phyloP scores from a whole-genome alignment of 92 coral and sea anemone genomes.

The Ricordea florida region DNA sequence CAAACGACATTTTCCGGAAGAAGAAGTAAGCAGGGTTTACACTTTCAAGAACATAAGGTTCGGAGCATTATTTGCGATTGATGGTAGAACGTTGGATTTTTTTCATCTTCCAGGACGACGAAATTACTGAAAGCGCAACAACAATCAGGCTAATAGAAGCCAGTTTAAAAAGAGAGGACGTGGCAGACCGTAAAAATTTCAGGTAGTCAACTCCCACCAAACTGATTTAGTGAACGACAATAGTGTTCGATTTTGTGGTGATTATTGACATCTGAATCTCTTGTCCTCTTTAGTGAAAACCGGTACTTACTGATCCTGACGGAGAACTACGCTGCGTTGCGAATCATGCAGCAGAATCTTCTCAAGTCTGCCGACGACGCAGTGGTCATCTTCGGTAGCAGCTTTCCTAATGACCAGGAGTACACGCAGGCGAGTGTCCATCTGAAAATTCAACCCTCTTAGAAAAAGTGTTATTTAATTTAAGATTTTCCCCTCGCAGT shows the following conservation, averaged over 20 bases:
- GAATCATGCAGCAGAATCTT: slow-evolving; percentile 74
- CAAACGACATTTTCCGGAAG: slow-evolving; percentile 11
- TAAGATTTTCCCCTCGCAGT: no score
- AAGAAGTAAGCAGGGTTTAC: neutral
- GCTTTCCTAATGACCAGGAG: slow-evolving; percentile 89
- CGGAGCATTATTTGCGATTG: neutral
- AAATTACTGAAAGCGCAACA: slow-evolving; percentile 17
- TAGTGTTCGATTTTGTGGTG: neutral
- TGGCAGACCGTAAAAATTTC: slow-evolving; percentile 24
- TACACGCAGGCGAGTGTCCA: slow-evolving; percentile 72
- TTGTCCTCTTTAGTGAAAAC: slow-evolving; percentile 59
- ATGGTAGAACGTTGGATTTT: neutral
- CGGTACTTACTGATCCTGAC: slow-evolving; percentile 85
- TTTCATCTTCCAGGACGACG: slow-evolving; percentile 1
- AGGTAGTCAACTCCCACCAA: slow-evolving; percentile 16
- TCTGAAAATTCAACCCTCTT: neutral
- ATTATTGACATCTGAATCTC: neutral
- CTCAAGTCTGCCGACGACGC: slow-evolving; percentile 48
- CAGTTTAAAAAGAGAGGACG: slow-evolving; percentile 45
- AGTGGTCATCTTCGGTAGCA: slow-evolving; percentile 85
- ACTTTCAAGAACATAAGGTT: no score
- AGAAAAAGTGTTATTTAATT: no score
- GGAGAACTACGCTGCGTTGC: slow-evolving; percentile 83
- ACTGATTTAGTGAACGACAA: neutral
- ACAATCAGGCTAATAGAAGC: slow-evolving; percentile 37